Evolutionary conservation across 2,113 vertebrate species (phyloP).

Genomic region (Leucosticte australis): DNA sequence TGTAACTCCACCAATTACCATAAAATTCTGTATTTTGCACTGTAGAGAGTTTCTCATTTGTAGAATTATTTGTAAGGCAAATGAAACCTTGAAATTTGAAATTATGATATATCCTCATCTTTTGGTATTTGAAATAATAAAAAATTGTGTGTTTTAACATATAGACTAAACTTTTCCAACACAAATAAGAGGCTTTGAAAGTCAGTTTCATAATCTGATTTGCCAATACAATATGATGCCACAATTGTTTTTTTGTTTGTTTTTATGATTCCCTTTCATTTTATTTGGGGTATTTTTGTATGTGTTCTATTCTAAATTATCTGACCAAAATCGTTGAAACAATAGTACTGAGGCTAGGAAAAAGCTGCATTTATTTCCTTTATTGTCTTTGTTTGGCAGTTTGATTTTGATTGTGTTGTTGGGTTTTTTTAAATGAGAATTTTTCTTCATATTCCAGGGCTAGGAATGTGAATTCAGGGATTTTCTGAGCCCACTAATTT

Average conservation of each 20-base stretch:
- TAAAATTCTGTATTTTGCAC: background rate
- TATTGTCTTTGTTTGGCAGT: background rate
- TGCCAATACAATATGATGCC: background rate
- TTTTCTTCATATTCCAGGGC: background rate
- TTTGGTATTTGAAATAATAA: background rate
- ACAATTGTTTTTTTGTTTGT: background rate
- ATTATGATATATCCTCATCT: background rate
- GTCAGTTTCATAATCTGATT: background rate
- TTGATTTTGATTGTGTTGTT: background rate
- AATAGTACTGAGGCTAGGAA: background rate
- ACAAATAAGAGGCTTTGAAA: background rate
- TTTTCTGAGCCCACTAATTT: background rate
- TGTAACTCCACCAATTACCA: background rate
- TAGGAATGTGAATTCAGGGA: background rate
- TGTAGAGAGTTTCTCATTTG: background rate
- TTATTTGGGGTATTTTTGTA: background rate
- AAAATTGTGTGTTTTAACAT: background rate
- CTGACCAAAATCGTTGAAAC: background rate
- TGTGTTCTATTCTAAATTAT: background rate
- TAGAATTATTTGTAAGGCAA: background rate
- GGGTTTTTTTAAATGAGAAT: background rate
- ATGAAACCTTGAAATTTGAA: background rate
- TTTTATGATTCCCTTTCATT: background rate
- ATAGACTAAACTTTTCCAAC: background rate
- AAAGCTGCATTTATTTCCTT: background rate